Evolutionary conservation across 2,113 vertebrate genomes (phyloP), one percentile per base, ranked within the genome.

Genomic region (Chaetodon auriga): DNA sequence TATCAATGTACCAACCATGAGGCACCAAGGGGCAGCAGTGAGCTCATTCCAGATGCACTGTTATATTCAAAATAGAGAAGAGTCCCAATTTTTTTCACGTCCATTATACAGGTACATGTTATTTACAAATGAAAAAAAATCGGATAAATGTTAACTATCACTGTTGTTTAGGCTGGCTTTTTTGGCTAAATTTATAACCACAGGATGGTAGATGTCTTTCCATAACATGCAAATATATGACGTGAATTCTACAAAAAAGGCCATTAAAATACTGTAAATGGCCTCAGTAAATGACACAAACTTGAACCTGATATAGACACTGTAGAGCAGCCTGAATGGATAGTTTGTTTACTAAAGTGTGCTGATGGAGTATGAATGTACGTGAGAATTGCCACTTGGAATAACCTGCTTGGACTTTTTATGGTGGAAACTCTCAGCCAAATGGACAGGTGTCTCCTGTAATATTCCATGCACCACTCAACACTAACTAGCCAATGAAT

Each of bases 401-500:
- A 49, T 43, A 41, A 63, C 41, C 45, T 14, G 13, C 38, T 41
- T 43, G 25, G 6, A 62, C 5, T 51, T 65, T 68, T 48, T 15
- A 12, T n/a, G 58, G 18, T 21, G 18, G 25, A 76, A 76, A 18
- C 66, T 30, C 36, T 54, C 19, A n/a, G 30, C 57, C 74, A 81
- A 81, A 69, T 9, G 57, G 81, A 87, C 73, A 78, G 86, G 81
- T 83, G 85, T 83, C 81, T 58, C 48, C 48, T 57, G 68, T 64
- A 81, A 84, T 84, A 81, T 60, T 74, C 68, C 68, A 78, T 18
- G 74, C 77, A 30, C 49, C 63, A 46, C 68, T 81, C 25, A 73
- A 66, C 86, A 25, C 66, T 65, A 60, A 87, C 16, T 12, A 36
- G 16, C 68, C 77, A 57, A 87, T 83, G 78, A 84, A 63, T 62